Evolutionary conservation across 1,140 invertebrate genomes (phyloP).

Genomic region (Drosophila tani): DNA sequence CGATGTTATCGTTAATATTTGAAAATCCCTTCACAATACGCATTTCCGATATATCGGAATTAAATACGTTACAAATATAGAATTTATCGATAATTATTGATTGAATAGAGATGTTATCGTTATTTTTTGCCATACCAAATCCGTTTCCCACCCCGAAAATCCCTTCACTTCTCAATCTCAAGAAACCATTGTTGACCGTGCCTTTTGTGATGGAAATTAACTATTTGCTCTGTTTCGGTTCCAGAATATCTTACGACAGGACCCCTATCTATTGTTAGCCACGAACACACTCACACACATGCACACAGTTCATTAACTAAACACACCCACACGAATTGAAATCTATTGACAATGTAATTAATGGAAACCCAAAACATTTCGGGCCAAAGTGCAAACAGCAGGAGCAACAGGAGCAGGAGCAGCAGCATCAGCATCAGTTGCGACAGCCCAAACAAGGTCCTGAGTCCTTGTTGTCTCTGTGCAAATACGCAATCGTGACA

Average conservation of each 20-base stretch:
- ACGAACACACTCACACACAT: neutral
- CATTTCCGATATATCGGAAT: neutral
- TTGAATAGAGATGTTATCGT: neutral
- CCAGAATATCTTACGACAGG: neutral
- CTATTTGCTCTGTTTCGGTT: slow-evolving; percentile 6
- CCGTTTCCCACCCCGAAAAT: neutral
- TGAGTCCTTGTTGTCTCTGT: slow-evolving; percentile 15
- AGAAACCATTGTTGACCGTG: slow-evolving; percentile 9
- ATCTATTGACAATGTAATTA: slow-evolving; percentile 77
- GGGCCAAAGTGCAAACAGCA: slow-evolving; percentile 47
- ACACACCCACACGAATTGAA: slow-evolving; percentile 14
- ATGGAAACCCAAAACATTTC: slow-evolving; percentile 48
- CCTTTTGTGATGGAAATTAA: slow-evolving; percentile 9
- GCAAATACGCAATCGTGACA: slow-evolving; percentile 55
- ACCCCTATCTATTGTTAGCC: slow-evolving; percentile 36
- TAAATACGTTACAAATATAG: neutral
- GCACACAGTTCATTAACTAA: slow-evolving; percentile 36
- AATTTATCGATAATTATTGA: neutral
- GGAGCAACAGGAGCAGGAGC: slow-evolving; percentile 24
- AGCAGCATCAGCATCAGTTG: slow-evolving; percentile 5
- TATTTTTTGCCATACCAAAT: neutral
- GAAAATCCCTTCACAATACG: neutral
- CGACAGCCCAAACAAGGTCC: slow-evolving; percentile 25
- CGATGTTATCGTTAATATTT: neutral
- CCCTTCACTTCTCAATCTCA: neutral